Base-by-base conservation (phyloP, 2,113 vertebrate genomes). In the Hylia prasina region DNA sequence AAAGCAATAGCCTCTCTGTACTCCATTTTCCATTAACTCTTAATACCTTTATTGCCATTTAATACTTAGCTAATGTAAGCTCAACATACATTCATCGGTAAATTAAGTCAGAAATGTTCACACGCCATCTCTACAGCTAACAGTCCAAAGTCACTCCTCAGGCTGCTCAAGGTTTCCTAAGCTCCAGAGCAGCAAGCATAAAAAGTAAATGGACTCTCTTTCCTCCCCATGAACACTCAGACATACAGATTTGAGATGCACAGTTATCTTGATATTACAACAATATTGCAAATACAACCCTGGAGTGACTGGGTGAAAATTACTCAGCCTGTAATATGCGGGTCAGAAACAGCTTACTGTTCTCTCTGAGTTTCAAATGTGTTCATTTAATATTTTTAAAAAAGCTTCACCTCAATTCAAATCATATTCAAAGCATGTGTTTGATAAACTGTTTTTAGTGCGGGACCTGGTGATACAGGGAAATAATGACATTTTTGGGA, bases 21-120 rank as follows among this genome's bases (percentile, higher is more conserved):
- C 66, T 96, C 68, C 87, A 73, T 94, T 97, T 97, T 94, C 90
- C 92, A 97, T 97, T 97, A 97, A 96, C 94, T 94, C 82, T 90
- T 95, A 97, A 94, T 97, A 97, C 96, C 87, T 96, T 96, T 90
- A 93, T 87, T 94, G 87, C 79, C 73, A 89, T 97, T 96, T 96
- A 97, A 96, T 82, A 95, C 92, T 96, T 53, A 90, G 80, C 87
- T 93, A 96, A 96, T 77, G 93, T 78, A 94, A 95, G 89, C 78
- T 93, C 76, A 82, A 96, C 66, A 81, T 66, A 90, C 75, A 94
- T 94, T 96, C 90, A 90, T 75, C 4, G n/a, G 87, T 95, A 97
- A 95, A 97, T 96, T 97, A 96, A 96, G 80, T 85, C 51, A 94
- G 90, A 96, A 94, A 83, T 3, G 33, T 91, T 94, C 89, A 94